Conservation (phyloP, 2,888 invertebrate species). For the Willowsia nigromaculata region DNA sequence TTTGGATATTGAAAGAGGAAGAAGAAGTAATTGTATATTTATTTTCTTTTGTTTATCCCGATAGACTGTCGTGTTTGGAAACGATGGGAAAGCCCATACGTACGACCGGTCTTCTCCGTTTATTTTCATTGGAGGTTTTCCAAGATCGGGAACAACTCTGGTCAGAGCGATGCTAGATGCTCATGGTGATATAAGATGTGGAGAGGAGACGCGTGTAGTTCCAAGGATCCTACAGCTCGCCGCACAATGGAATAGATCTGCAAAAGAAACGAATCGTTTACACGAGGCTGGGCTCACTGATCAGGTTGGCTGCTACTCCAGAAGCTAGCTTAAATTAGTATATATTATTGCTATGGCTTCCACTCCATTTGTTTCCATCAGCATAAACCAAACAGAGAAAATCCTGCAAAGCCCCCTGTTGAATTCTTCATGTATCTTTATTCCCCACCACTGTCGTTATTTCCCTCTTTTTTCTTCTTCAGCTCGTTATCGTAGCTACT, state of each 20-base stretch:
- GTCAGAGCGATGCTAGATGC: conserved; percentile 99
- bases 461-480: no score
- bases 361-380: conserved; percentile 43
- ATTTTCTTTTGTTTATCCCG: conserved; percentile 34
- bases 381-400: not conserved
- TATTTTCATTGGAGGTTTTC: conserved; percentile 98
- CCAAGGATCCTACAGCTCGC: conserved; percentile 97
- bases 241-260: conserved; percentile 96
- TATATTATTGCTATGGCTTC: conserved; percentile 15
- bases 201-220: conserved; percentile 98
- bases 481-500: not conserved
- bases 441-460: not conserved
- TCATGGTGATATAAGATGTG: conserved; percentile 88
- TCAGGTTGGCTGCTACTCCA: conserved; percentile 83
- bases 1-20: not conserved
- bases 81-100: conserved; percentile 85
- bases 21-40: not conserved
- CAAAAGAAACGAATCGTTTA: conserved; percentile 93
- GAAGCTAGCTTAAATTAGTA: conserved; percentile 10
- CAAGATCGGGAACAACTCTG: conserved; percentile 97
- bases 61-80: conserved; percentile 85
- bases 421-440: conserved; percentile 26
- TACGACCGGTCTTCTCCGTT: conserved; percentile 95
- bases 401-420: conserved; percentile 5
- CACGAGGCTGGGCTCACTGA: conserved; percentile 96